Conservation (phyloP, 2,113 vertebrate genomes). For the Aramus guarauna region DNA sequence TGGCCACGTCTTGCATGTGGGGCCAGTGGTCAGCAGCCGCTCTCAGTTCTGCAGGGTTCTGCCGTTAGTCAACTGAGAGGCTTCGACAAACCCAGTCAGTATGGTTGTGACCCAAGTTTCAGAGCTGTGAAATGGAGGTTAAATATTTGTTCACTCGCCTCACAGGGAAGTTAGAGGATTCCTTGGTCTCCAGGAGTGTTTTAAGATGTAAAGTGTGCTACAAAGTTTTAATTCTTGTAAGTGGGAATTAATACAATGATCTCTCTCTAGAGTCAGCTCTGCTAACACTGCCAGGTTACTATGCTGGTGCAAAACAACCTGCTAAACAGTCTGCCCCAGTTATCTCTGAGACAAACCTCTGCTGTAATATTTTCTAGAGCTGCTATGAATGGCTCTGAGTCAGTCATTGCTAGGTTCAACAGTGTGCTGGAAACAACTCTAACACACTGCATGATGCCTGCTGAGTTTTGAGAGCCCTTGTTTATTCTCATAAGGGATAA, state of each 20-base stretch:
- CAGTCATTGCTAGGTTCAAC: neutral
- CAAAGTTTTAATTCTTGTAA: neutral
- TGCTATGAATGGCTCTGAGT: neutral
- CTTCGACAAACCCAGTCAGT: neutral
- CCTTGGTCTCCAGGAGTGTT: neutral
- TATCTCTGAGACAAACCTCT: neutral
- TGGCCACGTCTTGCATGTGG: neutral
- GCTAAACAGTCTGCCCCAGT: neutral
- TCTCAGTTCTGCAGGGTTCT: neutral
- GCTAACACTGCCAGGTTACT: neutral
- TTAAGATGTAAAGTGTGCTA: neutral
- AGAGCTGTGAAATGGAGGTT: neutral
- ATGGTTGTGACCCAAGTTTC: neutral
- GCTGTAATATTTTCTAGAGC: neutral
- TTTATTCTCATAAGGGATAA: neutral
- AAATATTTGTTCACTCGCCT: neutral
- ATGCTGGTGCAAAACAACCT: neutral
- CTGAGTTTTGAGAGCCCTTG: neutral
- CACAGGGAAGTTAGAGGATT: neutral
- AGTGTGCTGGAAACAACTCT: neutral
- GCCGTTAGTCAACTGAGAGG: neutral
- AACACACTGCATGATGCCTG: neutral
- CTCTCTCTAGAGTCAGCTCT: neutral
- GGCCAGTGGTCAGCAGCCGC: neutral
- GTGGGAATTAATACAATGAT: neutral